Base-by-base conservation (phyloP, 2,888 invertebrate species). In the Ichneumoninae sp. region DNA sequence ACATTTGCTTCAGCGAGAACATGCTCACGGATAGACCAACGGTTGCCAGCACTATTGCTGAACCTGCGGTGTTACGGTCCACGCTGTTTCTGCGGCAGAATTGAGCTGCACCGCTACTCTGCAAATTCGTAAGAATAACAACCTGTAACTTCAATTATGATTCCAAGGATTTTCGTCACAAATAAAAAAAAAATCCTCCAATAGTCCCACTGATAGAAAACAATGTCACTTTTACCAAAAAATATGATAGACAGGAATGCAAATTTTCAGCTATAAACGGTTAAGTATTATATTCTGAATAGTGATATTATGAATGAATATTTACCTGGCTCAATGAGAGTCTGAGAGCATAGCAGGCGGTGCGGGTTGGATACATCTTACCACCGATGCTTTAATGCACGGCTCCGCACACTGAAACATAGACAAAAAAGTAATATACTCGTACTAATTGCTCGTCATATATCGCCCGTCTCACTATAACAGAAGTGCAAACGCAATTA, bases 1-100 rank as follows among this genome's bases (percentile, higher is more conserved):
- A 85, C 93, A 93, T 91, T 75, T 93, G 92, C 22, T 89, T 90
- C 57, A 93, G 83, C n/a, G 93, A 92, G 81, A 93, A 93, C 87
- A 93, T 88, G 76, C 92, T 92, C 76, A 93, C 85, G 4, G 93
- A 92, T 0, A 93, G 80, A 40, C 93, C 93, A n/a, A 91, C 86
- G 3, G 92, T 91, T 6, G 93, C 92, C 5, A 93, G 87, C 19
- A 92, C 66, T n/a, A 90, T 69, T 0, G 93, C 93, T 4, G 92
- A 92, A 40, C 88, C 89, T 3, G 86, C 85, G 8, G 90, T 90
- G 19, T 88, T 88, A 8, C 90, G 89, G 63, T 92, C 92, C 19
- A 89, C 86, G 44, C 87, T 85, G 44, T 82, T 82, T 85, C 77
- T 91, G 6, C 92, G 92, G 50, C 88, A 88, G 0, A 90, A 30